Base-by-base conservation (phyloP, 2,888 invertebrate genomes). In the Eremobia ochroleuca region DNA sequence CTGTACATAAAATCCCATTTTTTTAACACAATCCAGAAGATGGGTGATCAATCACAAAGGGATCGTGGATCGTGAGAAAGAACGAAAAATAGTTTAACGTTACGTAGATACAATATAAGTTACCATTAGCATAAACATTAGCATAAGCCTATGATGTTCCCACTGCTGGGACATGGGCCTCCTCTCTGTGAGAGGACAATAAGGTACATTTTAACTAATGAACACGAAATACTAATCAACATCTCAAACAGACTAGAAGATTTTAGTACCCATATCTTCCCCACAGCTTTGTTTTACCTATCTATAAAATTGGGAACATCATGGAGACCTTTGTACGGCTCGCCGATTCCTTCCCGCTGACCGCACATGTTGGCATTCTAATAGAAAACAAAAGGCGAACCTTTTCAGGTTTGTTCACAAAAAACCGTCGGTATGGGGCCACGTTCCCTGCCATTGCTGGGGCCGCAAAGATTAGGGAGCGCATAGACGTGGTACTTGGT, bases 331-430 rank as follows among this genome's bases (percentile, higher is more conserved):
- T 88, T 88, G 82, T 79, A 81, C 79, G 88, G 85, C 82, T 89
- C 83, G 92, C 87, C 75, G 88, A 88, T 88, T 91, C 85, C 83
- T 90, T 91, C 88, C 76, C 90, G 88, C 88, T 88, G 90, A 86
- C 87, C 88, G 92, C 93, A 92, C 91, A 90, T 92, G 92, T 90
- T 88, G 90, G 89, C 91, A 89, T 93, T 94, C 92, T 92, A 89
- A 89, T 89, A 90, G 92, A 93, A 93, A 92, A 95, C 95, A 96
- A 96, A 95, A 94, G 95, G 93, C 92, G 91, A 91, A 90, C 92
- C 95, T 94, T 95, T 95, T 95, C 94, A 94, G 94, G 92, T 93
- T 92, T 90, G 89, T 90, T 90, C 91, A 96, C 94, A 96, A 96
- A 96, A 96, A 96, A 94, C 91, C 87, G 91, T 89, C 92, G 92